Conservation (phyloP, 2,113 vertebrate genomes). For the Acanthochromis polyacanthus region DNA sequence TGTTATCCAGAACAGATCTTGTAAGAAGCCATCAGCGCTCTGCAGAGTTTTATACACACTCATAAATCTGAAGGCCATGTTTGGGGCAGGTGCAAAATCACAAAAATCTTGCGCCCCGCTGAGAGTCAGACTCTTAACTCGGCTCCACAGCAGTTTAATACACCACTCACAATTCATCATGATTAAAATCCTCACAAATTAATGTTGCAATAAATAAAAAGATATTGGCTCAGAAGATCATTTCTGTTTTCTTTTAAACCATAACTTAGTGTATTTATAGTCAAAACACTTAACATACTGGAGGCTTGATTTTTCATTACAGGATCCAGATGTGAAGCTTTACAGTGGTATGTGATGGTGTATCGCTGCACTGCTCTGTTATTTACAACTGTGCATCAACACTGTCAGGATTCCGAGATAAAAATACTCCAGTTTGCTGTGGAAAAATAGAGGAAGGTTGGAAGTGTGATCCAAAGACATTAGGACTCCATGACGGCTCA, state of each 20-base stretch:
- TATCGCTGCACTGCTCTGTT: constrained; percentile 67
- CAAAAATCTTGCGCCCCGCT: constrained; percentile 21
- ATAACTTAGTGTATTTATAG: constrained; percentile 61
- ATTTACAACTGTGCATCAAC: constrained; percentile 73
- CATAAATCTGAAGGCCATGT: constrained; percentile 53
- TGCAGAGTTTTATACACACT: constrained; percentile 51
- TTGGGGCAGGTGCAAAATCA: constrained; percentile 33
- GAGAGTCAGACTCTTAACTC: constrained; percentile 19
- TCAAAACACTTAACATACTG: constrained; percentile 66
- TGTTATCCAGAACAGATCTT: constrained; percentile 49
- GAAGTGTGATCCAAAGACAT: constrained; percentile 7
- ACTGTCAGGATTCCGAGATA: constrained; percentile 70
- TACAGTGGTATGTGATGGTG: constrained; percentile 69
- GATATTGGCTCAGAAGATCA: background rate
- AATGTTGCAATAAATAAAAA: constrained; percentile 27
- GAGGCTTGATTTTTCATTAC: constrained; percentile 70
- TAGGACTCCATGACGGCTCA: background rate
- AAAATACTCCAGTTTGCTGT: constrained; percentile 65
- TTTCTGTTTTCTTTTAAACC: constrained; percentile 11
- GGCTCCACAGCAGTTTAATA: constrained; percentile 2
- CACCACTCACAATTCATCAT: constrained; percentile 9
- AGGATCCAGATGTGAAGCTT: constrained; percentile 81
- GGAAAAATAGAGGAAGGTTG: constrained; percentile 66
- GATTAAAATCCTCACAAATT: constrained; percentile 45
- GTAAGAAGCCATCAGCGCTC: constrained; percentile 33